These are phyloP conservation scores for Ctenodactylus gundi DNA, from an alignment of 2,113 vertebrate species.

Conservation along the genomic window DNA sequence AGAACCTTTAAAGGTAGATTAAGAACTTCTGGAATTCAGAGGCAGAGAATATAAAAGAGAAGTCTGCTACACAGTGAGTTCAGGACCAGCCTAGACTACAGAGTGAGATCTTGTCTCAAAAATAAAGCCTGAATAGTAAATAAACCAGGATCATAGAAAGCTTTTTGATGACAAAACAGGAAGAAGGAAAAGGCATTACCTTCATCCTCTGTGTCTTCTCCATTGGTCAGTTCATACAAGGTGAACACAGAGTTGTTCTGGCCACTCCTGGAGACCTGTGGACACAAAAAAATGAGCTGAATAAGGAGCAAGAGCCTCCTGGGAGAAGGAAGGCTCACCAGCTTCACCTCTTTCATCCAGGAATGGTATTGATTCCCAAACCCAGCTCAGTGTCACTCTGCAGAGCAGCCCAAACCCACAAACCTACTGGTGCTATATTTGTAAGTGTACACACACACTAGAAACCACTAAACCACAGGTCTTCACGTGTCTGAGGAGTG, in stretches of 20 bases:
- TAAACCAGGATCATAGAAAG: background rate
- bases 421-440: conserved; percentile 71
- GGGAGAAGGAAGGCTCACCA: background rate
- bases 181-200: conserved; percentile 82
- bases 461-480: conserved; percentile 67
- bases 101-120: too few species aligned
- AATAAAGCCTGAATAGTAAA: background rate
- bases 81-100: too few species aligned
- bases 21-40: background rate
- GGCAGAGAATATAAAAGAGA: too few species aligned
- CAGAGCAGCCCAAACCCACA: conserved; percentile 46
- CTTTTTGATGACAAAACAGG: background rate
- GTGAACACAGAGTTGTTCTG: conserved; percentile 97
- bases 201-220: conserved; percentile 95
- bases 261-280: conserved; percentile 93
- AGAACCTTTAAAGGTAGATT: background rate
- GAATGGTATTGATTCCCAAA: conserved; percentile 12
- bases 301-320: background rate
- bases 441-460: conserved; percentile 55
- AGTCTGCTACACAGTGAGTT: too few species aligned
- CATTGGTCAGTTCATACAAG: conserved; percentile 92
- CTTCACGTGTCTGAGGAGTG: conserved; percentile 57
- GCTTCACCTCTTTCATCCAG: background rate
- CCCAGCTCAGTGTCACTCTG: conserved; percentile 20
- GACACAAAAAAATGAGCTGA: conserved; percentile 16